Evolutionary conservation across 2,888 invertebrate species (phyloP), one percentile per base, ranked within the genome.

Genomic region (Acrobasis suavella): DNA sequence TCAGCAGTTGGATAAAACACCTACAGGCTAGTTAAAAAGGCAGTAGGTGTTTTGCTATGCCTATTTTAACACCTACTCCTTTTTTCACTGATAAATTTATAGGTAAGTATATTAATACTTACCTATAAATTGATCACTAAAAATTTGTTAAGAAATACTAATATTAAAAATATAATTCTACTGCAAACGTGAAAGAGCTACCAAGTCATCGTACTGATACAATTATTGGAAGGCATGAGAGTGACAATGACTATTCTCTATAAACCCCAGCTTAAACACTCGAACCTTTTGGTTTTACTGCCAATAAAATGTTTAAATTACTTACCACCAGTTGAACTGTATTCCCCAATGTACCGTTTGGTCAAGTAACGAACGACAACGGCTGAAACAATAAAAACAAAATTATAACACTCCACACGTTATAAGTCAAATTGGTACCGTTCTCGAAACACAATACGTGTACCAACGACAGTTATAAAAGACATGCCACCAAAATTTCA

Each of bases 281-380:
- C 32, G 8, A 7, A 32, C 32, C 8, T 32, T 32, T 32, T 32
- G 32, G 8, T 32, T 32, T 50, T 17, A 50, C 17, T 10, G 10
- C 50, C 8, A 15, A 50, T 50, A 50, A 50, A 50, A 50, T 2
- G 2, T 6, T 15, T 16, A 15, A 65, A 67, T 66, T 67, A 82
- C 95, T 95, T 81, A 96, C 96, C 96, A 81, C 95, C 95, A 67
- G 95, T 95, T 58, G 96, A 96, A 85, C 96, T 96, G 92, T 96
- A 96, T 91, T 96, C 96, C 65, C 96, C 96, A 76, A 96, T 96
- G 81, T 96, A 96, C 70, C 96, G 93, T 87, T 95, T 96, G 67
- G 96, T 96, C 78, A 96, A 87, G 85, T 96, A 96, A 73, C 96
- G 94, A 71, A 96, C 96, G 68, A 95, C 95, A 73, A 96, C 95